A percentile compares a stretch with the other conserved stretches of the same genome.
Conservation (phyloP, 2,888 invertebrate genomes). For the Patella depressa region DNA sequence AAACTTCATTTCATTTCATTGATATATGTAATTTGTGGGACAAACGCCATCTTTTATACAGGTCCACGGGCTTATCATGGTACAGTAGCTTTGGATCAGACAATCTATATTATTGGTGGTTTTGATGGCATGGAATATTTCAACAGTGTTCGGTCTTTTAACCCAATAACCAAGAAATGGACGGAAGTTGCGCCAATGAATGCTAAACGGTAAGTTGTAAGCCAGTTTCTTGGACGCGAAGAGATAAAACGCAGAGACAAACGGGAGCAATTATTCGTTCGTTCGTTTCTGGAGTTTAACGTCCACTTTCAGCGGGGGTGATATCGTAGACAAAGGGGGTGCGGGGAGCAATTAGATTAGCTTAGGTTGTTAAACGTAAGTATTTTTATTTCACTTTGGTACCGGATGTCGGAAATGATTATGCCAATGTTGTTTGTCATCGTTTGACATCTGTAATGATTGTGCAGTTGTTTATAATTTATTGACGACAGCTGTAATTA, state of each 20-base stretch:
- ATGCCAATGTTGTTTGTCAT: too few species aligned
- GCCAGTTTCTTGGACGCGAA: too few species aligned
- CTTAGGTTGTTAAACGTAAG: too few species aligned
- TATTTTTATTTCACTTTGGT: too few species aligned
- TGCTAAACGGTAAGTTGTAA: constrained; percentile 71
- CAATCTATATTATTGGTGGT: constrained; percentile 92
- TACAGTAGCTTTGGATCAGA: constrained; percentile 87
- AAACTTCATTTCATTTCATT: background rate
- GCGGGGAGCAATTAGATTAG: background rate
- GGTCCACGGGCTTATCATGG: constrained; percentile 94
- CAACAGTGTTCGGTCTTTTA: constrained; percentile 88
- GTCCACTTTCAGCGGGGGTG: too few species aligned
- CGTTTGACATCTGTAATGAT: too few species aligned
- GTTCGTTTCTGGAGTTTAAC: too few species aligned
- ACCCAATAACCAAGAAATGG: constrained; percentile 88
- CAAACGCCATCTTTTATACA: constrained; percentile 23
- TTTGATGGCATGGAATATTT: constrained; percentile 92
- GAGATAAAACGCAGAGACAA: background rate
- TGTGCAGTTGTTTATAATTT: too few species aligned
- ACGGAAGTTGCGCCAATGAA: constrained; percentile 91
- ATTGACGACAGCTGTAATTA: too few species aligned
- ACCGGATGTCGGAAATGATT: too few species aligned
- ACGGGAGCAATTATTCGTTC: background rate
- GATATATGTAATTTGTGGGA: background rate
- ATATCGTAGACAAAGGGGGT: too few species aligned